Evolutionary conservation across 2,888 invertebrate genomes (phyloP).

Genomic region (Arge pagana): DNA sequence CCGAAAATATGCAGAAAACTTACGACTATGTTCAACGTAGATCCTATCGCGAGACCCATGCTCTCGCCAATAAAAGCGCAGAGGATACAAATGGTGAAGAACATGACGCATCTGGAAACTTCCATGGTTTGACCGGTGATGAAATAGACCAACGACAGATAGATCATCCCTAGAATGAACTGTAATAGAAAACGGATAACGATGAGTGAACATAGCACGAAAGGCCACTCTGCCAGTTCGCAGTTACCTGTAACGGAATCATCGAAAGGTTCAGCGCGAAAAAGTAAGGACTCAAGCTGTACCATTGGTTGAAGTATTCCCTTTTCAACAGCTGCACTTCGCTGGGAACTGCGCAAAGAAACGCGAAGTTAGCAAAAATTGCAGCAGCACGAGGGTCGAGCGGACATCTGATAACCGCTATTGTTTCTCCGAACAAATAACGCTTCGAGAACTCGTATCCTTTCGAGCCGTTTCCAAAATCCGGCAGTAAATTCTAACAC

Average conservation of each 20-base stretch:
- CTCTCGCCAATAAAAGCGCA: slow-evolving; percentile 79
- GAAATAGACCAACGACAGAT: slow-evolving; percentile 72
- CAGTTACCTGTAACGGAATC: slow-evolving; percentile 69
- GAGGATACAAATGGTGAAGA: slow-evolving; percentile 71
- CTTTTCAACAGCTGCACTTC: slow-evolving; percentile 78
- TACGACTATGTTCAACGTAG: slow-evolving; percentile 77
- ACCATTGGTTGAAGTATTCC: slow-evolving; percentile 87
- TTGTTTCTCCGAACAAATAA: too few species aligned
- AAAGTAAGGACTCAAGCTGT: slow-evolving; percentile 78
- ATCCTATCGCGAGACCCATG: slow-evolving; percentile 75
- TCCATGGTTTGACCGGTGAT: slow-evolving; percentile 81
- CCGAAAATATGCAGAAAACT: slow-evolving; percentile 53
- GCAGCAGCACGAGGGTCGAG: too few species aligned
- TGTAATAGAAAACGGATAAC: slow-evolving; percentile 32
- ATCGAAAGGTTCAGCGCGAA: slow-evolving; percentile 74
- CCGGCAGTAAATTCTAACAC: too few species aligned
- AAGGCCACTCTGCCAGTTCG: background rate
- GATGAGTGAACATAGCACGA: background rate
- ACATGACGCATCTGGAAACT: slow-evolving; percentile 67
- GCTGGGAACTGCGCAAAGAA: slow-evolving; percentile 77
- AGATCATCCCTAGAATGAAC: slow-evolving; percentile 67
- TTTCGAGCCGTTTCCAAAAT: too few species aligned
- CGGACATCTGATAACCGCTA: too few species aligned
- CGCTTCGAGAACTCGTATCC: too few species aligned
- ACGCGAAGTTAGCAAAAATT: too few species aligned